Base-by-base conservation (phyloP, 1,140 invertebrate species). In the Ctenoplectra terminalis region DNA sequence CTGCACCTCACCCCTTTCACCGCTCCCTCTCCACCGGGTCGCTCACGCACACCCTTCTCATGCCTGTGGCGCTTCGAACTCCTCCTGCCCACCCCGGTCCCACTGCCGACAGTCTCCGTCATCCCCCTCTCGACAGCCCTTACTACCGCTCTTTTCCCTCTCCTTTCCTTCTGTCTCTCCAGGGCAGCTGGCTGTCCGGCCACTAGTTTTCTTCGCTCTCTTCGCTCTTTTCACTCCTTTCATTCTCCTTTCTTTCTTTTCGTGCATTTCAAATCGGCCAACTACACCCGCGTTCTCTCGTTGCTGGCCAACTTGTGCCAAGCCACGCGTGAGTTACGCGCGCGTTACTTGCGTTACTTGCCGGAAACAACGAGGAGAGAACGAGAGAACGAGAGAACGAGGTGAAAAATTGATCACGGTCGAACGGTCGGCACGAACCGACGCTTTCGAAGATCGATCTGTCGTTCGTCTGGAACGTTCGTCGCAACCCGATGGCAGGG, bases 151-250 rank as follows among this genome's bases (percentile, higher is more conserved):
- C 60, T 58, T 50, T 54, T 61, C 40, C 56, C 83, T 73, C 66
- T 66, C 50, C 56, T 67, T 29, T 54, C 46, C 23, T 66, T 54
- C 34, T 69, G n/a, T 74, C 34, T n/a, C 43, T 63, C 54, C 78
- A n/a, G n/a, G n/a, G n/a, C n/a, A 9, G 40, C 60, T 70, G 64
- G 64, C 26, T 29, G 48, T 70, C 67, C 67, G 48, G 31, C 11
- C 20, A 67, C 73, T 87, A 88, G 87, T 78, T 80, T 85, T 63
- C 76, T 40, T 87, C 89, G 87, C 80, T 80, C 86, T 63, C 76
- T 40, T 63, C 43, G 50, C 46, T 48, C 50, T 40, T 26, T 15
- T 60, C 48, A 46, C 11, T 20, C 31, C 1, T 37, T 7, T 37
- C 34, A 52, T n/a, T 63, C 23, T 37, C 23, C n/a, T n/a, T 23